phyloP scores from a whole-genome alignment of 2,797 vertebrate genomes.

The Danionella dracula region DNA sequence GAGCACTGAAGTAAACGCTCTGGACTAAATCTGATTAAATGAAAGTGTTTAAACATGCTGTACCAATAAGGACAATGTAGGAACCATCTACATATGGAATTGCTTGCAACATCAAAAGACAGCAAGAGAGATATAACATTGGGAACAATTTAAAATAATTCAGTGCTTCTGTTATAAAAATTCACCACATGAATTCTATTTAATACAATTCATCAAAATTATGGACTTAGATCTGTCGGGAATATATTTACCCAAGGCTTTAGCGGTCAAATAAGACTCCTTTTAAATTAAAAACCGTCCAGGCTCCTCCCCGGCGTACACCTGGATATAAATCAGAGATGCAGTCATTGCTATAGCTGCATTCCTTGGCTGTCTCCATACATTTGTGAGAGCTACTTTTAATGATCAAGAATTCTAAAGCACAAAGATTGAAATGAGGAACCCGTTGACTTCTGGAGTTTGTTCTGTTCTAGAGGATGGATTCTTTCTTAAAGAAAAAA shows the following conservation, averaged over 20 bases:
- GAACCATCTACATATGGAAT: not conserved
- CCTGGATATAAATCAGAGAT: not conserved
- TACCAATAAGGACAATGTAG: not conserved
- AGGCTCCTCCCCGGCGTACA: not conserved
- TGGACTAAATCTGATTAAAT: too few relatives aligned
- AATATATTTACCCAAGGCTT: too few relatives aligned
- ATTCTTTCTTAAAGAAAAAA: not conserved
- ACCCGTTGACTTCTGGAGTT: too few relatives aligned
- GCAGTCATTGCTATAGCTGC: not conserved
- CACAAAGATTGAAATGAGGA: not conserved
- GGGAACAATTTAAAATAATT: not conserved
- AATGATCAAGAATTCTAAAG: not conserved
- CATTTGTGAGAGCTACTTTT: not conserved
- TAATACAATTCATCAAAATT: not conserved
- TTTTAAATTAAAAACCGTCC: not conserved
- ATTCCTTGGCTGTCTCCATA: not conserved
- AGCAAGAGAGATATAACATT: not conserved
- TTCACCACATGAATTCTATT: not conserved
- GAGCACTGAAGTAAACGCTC: too few relatives aligned
- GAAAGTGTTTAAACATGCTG: not conserved
- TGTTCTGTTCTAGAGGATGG: too few relatives aligned
- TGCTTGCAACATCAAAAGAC: not conserved
- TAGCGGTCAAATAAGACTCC: not conserved
- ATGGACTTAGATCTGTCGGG: not conserved
- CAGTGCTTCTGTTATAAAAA: not conserved